Evolutionary conservation across 2,888 invertebrate genomes (phyloP), one percentile per base, ranked within the genome.

Genomic region (Itoplectis maculator): DNA sequence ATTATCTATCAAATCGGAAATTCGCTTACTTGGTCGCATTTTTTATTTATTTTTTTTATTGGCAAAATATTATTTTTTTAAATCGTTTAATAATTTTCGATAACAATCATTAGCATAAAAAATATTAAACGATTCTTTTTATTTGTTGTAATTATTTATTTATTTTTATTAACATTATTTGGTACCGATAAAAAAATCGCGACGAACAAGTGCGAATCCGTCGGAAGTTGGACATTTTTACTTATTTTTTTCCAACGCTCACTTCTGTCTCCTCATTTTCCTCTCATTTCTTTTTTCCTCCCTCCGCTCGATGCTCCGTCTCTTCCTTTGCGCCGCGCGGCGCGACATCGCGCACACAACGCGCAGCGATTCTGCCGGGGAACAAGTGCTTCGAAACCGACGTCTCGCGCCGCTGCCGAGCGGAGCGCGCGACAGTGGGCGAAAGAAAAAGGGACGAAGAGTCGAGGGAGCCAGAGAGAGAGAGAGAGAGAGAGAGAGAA

Each of bases 301-400:
- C n/a, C 49, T 18, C 35, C 29, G 18, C 13, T 37, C n/a, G n/a
- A n/a, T 42, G 54, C 20, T 51, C 6, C 42, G 7, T 56, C 18
- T 37, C 15, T 37, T 61, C 15, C n/a, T 47, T 47, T 42, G 8
- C 18, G 0, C 8, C 18, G 0, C 8, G 37, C 15, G 18, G 23
- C 42, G 15, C 70, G 59, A 72, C 40, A 29, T 29, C 29, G 29
- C 29, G 5, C 61, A 59, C 15, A 72, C 45, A 59, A 59, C 65
- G 65, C 75, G 35, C 42, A 42, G 56, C 65, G 54, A 66, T 49
- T 13, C 51, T 35, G 54, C 49, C 23, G 49, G 40, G 42, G 54
- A 70, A 78, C 82, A 82, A 81, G 74, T 76, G 75, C 59, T 66
- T 66, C 75, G 65, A 70, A 75, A 79, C 66, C 74, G 74, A 73